Percentiles rank a stretch among this genome's conserved stretches.
These are phyloP conservation scores for Nyctalus aviator DNA, from an alignment of 2,797 vertebrate genomes.

Conservation along the genomic window DNA sequence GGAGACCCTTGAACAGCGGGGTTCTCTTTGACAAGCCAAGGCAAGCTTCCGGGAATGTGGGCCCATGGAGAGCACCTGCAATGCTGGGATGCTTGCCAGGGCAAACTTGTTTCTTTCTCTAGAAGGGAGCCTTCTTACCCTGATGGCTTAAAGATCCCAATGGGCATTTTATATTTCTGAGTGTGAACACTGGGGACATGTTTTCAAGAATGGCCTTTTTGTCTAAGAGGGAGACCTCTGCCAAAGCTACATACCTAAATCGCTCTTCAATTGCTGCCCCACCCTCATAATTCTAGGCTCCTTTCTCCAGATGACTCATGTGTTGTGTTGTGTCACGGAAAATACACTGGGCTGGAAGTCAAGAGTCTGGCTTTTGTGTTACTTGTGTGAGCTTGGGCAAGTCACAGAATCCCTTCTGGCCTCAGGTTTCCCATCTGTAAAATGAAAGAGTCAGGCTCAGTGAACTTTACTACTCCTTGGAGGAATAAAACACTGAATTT, in stretches of 20 bases:
- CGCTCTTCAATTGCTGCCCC: conserved; percentile 20
- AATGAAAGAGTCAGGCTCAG: neutral
- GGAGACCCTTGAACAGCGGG: neutral
- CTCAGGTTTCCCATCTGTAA: conserved; percentile 41
- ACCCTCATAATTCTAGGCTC: conserved; percentile 72
- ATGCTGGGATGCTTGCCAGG: neutral
- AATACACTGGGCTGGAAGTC: conserved; percentile 37
- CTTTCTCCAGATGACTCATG: conserved; percentile 59
- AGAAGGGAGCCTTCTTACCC: conserved; percentile 27
- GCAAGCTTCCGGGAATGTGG: neutral
- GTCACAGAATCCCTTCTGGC: conserved; percentile 21
- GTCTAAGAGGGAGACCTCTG: conserved; percentile 33
- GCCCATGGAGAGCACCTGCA: conserved; percentile 21
- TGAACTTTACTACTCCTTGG: neutral
- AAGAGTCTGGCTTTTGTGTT: conserved; percentile 56
- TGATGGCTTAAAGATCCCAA: neutral
- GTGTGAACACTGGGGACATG: neutral
- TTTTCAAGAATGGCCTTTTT: conserved; percentile 60
- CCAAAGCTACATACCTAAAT: conserved; percentile 59
- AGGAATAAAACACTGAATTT: neutral
- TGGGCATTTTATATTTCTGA: neutral
- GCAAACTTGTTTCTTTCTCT: conserved; percentile 13
- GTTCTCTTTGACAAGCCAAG: neutral
- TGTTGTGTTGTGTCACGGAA: conserved; percentile 58
- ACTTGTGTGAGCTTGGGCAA: conserved; percentile 57